Base-by-base conservation (phyloP, 2,888 invertebrate species). In the Craniophora ligustri region DNA sequence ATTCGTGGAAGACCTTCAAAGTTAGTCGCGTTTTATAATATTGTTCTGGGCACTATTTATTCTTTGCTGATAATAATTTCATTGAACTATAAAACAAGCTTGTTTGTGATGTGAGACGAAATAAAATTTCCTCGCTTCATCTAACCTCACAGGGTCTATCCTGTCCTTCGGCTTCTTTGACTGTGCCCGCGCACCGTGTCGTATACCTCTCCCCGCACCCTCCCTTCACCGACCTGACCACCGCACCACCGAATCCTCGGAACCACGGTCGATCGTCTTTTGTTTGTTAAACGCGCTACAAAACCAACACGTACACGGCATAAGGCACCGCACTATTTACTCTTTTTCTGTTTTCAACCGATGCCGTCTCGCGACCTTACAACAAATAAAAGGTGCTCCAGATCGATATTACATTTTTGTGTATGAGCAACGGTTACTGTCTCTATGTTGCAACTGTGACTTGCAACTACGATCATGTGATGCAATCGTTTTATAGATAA, bases 91-190 rank as follows among this genome's bases (percentile, higher is more conserved):
- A 51, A 50, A 48, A 31, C 42, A n/a, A n/a, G 11, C 7, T 2
- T 1, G 38, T 54, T 72, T 50, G 38, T 53, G 42, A 18, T 44
- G 61, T 67, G 61, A 67, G 61, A 78, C 68, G 64, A 63, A 76
- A 78, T 79, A 69, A 65, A 79, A 81, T 83, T 85, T 85, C 81
- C 81, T 79, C 72, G 82, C 76, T 84, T 75, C 75, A 77, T 74
- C 76, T 79, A 76, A 82, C 83, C 81, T 76, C 87, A 85, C 79
- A 77, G 80, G 79, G 75, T 76, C 82, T 83, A 84, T 85, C 80
- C 79, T 78, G 88, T 85, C 80, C 79, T 78, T 88, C 88, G 91
- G 90, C 87, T 81, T 85, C 88, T 91, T 92, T 92, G 89, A 91
- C 72, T 87, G 84, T 81, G 84, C 69, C 69, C 79, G 84, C 76